Conservation (phyloP, 2,797 vertebrate species). For the Oreochromis mossambicus region DNA sequence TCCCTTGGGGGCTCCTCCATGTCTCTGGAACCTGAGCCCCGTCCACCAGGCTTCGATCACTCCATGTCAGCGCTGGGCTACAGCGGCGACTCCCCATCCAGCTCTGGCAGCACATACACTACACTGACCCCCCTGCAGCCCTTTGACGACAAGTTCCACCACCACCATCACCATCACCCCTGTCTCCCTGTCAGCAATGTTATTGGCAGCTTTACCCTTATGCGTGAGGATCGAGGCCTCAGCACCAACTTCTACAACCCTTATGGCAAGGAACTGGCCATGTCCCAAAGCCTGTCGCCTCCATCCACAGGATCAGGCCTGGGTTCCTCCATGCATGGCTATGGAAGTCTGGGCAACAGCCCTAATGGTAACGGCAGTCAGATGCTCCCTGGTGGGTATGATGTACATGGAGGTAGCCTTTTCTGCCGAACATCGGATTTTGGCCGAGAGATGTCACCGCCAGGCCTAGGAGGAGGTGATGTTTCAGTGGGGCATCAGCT, state of each 20-base stretch:
- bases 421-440: constrained; percentile 83
- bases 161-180: constrained; percentile 80
- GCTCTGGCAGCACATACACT: constrained; percentile 81
- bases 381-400: constrained; percentile 78
- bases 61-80: constrained; percentile 81
- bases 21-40: constrained; percentile 79
- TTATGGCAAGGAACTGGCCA: constrained; percentile 81
- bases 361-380: constrained; percentile 67
- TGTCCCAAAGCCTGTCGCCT: constrained; percentile 78
- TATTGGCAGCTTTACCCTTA: constrained; percentile 84
- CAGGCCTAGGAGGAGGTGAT: constrained; percentile 67
- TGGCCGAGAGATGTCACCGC: constrained; percentile 80
- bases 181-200: constrained; percentile 83
- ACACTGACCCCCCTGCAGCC: constrained; percentile 83
- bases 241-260: constrained; percentile 82
- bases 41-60: constrained; percentile 76
- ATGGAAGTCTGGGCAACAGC: constrained; percentile 74
- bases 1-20: constrained; percentile 77
- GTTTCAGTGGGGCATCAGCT: constrained; percentile 73
- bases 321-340: constrained; percentile 78
- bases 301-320: constrained; percentile 71
- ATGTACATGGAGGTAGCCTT: constrained; percentile 77
- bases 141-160: constrained; percentile 84
- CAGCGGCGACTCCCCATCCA: constrained; percentile 79
- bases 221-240: constrained; percentile 81